A percentile compares a stretch with the other conserved stretches of the same genome.
These are phyloP conservation scores for Medauroidea extradentata DNA, from an alignment of 1,140 invertebrate genomes.

Conservation along the genomic window DNA sequence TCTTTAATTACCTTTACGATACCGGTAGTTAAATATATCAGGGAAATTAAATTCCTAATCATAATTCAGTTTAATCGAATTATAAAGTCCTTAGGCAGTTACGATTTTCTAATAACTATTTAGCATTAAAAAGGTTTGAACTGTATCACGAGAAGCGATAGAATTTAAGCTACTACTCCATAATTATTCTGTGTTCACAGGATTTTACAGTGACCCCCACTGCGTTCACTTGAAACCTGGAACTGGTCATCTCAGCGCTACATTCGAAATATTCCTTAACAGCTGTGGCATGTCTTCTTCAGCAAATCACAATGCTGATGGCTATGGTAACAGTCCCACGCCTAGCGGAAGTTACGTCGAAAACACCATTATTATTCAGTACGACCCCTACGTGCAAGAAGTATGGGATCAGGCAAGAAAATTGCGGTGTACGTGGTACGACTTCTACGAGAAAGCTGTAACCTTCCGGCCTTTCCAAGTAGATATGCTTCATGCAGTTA, in stretches of 20 bases:
- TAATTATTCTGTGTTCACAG: slow-evolving; percentile 22
- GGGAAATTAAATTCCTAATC: no score
- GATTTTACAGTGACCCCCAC: slow-evolving; percentile 83
- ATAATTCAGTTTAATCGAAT: no score
- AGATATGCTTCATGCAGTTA: slow-evolving; percentile 89
- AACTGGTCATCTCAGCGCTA: slow-evolving; percentile 81
- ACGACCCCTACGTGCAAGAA: slow-evolving; percentile 91
- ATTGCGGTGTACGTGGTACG: slow-evolving; percentile 89
- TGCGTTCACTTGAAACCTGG: slow-evolving; percentile 88
- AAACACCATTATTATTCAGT: slow-evolving; percentile 93
- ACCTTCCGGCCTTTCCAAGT: slow-evolving; percentile 92
- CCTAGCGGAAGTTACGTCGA: slow-evolving; percentile 89
- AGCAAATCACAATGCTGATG: slow-evolving; percentile 75
- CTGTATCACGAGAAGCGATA: no score
- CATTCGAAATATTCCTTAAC: slow-evolving; percentile 88
- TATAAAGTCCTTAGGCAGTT: no score
- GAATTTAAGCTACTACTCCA: no score
- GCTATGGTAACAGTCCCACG: slow-evolving; percentile 59
- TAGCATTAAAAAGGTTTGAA: no score
- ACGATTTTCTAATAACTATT: no score
- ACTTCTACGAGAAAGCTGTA: slow-evolving; percentile 91
- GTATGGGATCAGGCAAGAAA: slow-evolving; percentile 74
- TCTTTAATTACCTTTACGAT: no score
- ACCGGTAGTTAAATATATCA: no score
- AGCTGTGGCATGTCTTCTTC: slow-evolving; percentile 87